Conservation (phyloP, 2,888 invertebrate genomes). For the Apodemia zela region DNA sequence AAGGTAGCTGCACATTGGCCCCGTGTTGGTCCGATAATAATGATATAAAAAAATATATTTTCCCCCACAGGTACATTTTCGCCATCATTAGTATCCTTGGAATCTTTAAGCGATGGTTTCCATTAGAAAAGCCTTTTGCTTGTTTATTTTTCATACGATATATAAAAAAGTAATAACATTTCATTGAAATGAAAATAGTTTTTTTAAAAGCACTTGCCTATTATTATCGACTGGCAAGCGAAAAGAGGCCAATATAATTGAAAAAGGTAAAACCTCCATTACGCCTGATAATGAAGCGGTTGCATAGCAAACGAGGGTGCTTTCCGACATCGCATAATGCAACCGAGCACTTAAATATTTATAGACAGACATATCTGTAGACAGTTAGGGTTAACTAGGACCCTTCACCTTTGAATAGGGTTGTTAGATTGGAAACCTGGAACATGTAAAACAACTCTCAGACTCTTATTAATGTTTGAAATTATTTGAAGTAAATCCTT, state of each 20-base stretch:
- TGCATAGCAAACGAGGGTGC: conserved; percentile 20
- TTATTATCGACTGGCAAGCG: not conserved
- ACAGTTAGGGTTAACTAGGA: conserved; percentile 28
- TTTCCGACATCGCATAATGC: conserved; percentile 22
- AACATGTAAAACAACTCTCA: not conserved
- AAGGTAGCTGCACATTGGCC: too few relatives aligned
- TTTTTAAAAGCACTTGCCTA: not conserved
- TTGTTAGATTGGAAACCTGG: not conserved
- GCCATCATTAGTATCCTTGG: too few relatives aligned
- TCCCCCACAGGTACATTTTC: too few relatives aligned
- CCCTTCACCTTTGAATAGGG: conserved; percentile 14
- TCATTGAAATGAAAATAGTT: not conserved
- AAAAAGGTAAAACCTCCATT: conserved; percentile 21
- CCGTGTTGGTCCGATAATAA: too few relatives aligned
- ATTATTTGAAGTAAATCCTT: too few relatives aligned
- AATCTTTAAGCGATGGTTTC: too few relatives aligned
- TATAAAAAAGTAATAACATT: not conserved
- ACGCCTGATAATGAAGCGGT: conserved; percentile 33
- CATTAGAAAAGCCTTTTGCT: too few relatives aligned
- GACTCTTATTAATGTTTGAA: not conserved
- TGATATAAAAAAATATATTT: too few relatives aligned
- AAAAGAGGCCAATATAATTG: conserved; percentile 14
- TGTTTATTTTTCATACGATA: too few relatives aligned
- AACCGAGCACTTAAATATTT: conserved; percentile 31
- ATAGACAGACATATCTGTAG: conserved; percentile 25